Conservation (phyloP, 2,797 vertebrate species). For the Pantherophis vulpinus region DNA sequence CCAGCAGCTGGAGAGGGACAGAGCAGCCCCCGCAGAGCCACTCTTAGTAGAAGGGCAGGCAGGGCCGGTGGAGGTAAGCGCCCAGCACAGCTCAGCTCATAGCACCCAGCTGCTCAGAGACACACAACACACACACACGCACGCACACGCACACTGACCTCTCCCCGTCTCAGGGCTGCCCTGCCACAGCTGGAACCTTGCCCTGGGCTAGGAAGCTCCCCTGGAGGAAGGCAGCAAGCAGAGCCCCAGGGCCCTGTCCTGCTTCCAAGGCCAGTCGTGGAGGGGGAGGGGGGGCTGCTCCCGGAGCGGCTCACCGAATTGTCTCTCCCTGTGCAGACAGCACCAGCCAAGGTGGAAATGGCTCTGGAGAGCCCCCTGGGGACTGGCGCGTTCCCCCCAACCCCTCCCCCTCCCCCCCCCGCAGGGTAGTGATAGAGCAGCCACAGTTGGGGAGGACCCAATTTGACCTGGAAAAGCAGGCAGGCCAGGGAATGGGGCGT, state of each 20-base stretch:
- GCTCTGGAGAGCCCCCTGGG: no score
- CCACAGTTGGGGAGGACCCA: neutral
- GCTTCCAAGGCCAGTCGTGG: neutral
- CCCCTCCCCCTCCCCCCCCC: neutral
- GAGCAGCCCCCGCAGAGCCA: neutral
- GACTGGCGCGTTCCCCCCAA: neutral
- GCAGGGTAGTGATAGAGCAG: neutral
- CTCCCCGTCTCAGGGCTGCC: neutral
- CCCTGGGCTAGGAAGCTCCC: neutral
- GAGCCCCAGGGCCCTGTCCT: neutral
- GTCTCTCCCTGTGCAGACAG: no score
- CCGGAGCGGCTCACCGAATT: neutral
- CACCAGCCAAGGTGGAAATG: neutral
- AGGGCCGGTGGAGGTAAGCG: neutral
- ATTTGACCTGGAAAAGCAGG: no score
- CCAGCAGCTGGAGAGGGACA: neutral
- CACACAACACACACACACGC: neutral
- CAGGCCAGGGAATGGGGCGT: no score
- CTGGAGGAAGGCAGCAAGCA: neutral
- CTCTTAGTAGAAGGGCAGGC: neutral
- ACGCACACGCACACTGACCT: neutral
- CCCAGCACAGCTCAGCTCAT: neutral
- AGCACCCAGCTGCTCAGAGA: no score
- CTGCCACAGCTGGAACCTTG: no score
- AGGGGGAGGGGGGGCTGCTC: neutral